Evolutionary conservation across 1,140 invertebrate species (phyloP), one percentile per base, ranked within the genome.

Genomic region (Diabrotica virgifera): DNA sequence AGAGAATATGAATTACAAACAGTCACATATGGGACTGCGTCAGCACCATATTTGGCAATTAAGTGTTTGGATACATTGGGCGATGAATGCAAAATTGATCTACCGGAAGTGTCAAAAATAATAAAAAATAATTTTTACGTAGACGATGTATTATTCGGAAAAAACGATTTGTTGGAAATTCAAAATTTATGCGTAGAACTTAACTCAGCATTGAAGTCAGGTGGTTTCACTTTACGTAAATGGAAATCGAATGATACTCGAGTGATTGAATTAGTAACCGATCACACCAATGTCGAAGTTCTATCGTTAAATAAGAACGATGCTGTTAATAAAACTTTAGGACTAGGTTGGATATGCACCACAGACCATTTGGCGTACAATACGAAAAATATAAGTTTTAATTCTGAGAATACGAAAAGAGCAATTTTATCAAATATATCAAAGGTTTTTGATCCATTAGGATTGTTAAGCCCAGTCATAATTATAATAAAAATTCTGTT

Each of bases 11-110:
- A 68, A 46, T 66, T 78, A 24, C 74, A 72, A 12, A 77, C 72
- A 8, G 73, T 79, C 0, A 78, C 78, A 0, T 78, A 79, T 65
- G 79, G 79, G 0, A 54, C 52, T 14, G 12, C 13, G 13, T 14
- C 13, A 5, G 14, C 14, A 5, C 10, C 12, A 14, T 54, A 12
- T 54, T 9, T 54, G 9, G 12, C 12, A 12, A 54, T 4, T 14
- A 12, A 13, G 12, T 12, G 12, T 14, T 24, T 54, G 10, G 8
- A 12, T 54, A 13, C n/a, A 54, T 12, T 54, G 8, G 9, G 0
- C 14, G 14, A 54, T 54, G 9, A 54, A 11, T 5, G 9, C 12
- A 8, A 24, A 54, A 24, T 10, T 5, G 52, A 54, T 12, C 14
- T 6, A 5, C 52, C 52, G 10, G 52, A 54, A 9, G 8, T 54